phyloP scores from a whole-genome alignment of 1,140 invertebrate species.

The Zeugodacus cucurbitae region DNA sequence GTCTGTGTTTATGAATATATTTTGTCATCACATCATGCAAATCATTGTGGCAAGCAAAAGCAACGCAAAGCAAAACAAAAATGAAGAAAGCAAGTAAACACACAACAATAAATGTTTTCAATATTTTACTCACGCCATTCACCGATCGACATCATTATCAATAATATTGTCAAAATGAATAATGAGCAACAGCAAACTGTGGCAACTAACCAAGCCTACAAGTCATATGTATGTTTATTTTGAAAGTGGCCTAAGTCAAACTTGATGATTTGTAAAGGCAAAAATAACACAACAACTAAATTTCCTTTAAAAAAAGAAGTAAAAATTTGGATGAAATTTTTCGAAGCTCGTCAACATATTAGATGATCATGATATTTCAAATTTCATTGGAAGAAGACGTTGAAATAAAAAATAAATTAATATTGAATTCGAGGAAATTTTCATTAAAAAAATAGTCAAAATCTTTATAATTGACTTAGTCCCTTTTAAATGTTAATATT shows the following conservation, averaged over 20 bases:
- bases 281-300: no score
- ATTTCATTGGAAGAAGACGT: no score
- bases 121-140: slow-evolving; percentile 31
- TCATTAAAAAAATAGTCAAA: neutral
- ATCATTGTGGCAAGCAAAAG: neutral
- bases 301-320: no score
- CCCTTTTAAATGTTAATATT: neutral
- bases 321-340: no score
- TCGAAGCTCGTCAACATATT: no score
- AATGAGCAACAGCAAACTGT: slow-evolving; percentile 52
- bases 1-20: neutral
- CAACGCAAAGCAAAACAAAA: neutral
- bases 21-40: slow-evolving; percentile 27
- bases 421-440: no score
- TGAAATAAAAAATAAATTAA: no score
- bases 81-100: neutral
- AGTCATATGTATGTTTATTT: neutral
- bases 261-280: neutral
- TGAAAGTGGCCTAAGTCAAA: neutral
- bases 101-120: slow-evolving; percentile 42
- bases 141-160: slow-evolving; percentile 38
- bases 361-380: no score
- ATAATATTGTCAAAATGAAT: slow-evolving; percentile 61
- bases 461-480: neutral
- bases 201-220: neutral